Conservation (phyloP, 2,888 invertebrate species). For the Epistrophella euchroma region DNA sequence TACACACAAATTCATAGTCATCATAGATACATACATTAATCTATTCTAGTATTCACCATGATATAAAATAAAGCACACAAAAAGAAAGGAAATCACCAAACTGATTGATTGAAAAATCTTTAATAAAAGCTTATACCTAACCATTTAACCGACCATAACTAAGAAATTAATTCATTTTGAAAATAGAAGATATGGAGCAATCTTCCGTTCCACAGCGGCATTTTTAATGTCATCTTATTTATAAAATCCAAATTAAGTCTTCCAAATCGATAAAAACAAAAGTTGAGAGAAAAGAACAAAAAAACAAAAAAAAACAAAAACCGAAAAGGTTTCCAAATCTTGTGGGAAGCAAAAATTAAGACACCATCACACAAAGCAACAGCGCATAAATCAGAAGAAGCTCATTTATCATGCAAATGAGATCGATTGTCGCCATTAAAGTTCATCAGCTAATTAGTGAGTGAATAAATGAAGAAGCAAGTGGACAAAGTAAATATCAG, state of each 20-base stretch:
- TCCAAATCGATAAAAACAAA: conserved; percentile 8
- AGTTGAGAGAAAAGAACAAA: neutral
- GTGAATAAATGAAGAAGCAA: conserved; percentile 69
- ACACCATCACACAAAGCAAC: conserved; percentile 25
- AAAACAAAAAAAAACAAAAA: neutral
- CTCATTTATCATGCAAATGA: conserved; percentile 75
- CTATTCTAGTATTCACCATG: neutral
- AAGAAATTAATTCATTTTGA: conserved; percentile 67
- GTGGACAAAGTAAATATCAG: conserved; percentile 70
- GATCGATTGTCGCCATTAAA: conserved; percentile 76
- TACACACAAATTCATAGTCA: too few relatives aligned
- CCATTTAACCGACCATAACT: conserved; percentile 38
- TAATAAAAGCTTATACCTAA: conserved; percentile 29
- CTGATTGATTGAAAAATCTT: conserved; percentile 32
- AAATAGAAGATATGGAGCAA: conserved; percentile 48
- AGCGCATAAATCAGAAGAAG: conserved; percentile 34
- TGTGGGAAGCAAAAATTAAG: conserved; percentile 46
- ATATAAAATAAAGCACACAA: neutral
- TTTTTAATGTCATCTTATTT: conserved; percentile 66
- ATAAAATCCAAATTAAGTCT: conserved; percentile 68
- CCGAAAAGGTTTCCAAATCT: neutral
- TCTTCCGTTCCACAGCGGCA: conserved; percentile 74
- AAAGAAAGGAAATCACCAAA: neutral
- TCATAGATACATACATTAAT: neutral
- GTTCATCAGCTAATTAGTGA: conserved; percentile 75